Conservation (phyloP, 2,797 vertebrate genomes). For the Glossophaga mutica region DNA sequence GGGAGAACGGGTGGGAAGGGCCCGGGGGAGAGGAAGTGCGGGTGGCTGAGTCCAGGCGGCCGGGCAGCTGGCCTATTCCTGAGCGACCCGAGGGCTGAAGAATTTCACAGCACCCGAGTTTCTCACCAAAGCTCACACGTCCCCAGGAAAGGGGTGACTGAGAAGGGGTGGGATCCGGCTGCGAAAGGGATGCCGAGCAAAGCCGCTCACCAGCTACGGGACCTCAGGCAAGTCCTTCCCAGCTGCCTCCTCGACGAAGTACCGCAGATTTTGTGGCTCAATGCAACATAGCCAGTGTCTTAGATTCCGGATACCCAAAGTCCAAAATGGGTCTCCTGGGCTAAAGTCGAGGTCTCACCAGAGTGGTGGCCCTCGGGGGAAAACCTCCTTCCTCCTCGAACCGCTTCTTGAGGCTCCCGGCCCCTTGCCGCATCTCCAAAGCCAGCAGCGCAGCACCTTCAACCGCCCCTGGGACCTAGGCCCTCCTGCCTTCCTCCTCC, state of each 20-base stretch:
- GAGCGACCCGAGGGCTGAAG: neutral
- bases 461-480: neutral
- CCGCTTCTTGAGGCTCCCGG: neutral
- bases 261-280: neutral
- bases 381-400: neutral
- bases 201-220: neutral
- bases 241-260: accelerated
- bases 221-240: neutral
- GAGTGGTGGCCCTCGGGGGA: neutral
- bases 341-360: neutral
- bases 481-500: neutral
- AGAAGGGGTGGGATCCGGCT: neutral
- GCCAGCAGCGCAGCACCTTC: accelerated
- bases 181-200: neutral
- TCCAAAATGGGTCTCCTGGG: neutral
- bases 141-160: neutral
- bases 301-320: neutral
- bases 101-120: neutral
- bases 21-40: neutral
- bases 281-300: accelerated
- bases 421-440: neutral
- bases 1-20: neutral
- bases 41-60: neutral
- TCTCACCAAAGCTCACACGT: neutral
- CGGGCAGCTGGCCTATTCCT: neutral